Evolutionary conservation across 1,140 invertebrate genomes (phyloP), one percentile per base, ranked within the genome.

Genomic region (Brachionus paranguensis): DNA sequence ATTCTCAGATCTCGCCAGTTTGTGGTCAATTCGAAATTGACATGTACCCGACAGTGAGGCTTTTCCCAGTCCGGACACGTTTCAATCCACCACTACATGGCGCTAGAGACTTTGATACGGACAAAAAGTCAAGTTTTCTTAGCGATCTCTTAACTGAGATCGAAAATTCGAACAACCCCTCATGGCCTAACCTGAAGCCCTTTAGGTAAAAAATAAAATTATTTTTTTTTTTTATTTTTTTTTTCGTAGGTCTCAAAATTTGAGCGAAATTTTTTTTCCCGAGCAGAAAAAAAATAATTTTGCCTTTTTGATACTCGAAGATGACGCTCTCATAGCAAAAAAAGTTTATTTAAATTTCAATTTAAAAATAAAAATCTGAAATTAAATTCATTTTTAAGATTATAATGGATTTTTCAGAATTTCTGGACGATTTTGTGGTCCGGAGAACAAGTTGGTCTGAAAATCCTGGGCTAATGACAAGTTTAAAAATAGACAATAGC

Each of bases 11-110:
- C 72, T 20, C 85, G 4, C 64, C 70, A 14, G 60, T 85, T 1
- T 88, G 87, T 85, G 81, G 85, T 10, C 53, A 85, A 10, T 86
- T 85, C 84, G 83, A 86, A 11, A 85, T 87, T 4, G 24, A 84
- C 17, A 83, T 78, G 14, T 87, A 86, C 83, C 87, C 87, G 11
- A 85, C 86, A 14, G n/a, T 83, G 14, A 29, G 65, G 14, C 37
- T 83, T 3, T 83, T 83, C 43, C 33, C 79, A 14, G 5, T 47
- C 7, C 20, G 20, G 2, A 1, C 55, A 0, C 27, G 24, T 0
- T 60, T 33, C 20, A 79, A 41, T n/a, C 27, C 37, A 2, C 68
- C 68, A 5, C 68, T 72, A 17, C 37, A 72, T 43, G 37, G 37
- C 2, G 29, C n/a, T 1, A 43, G 1, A 17, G 29, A 41, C 17